Conservation (phyloP, 2,113 vertebrate species). For the Poecile atricapillus region DNA sequence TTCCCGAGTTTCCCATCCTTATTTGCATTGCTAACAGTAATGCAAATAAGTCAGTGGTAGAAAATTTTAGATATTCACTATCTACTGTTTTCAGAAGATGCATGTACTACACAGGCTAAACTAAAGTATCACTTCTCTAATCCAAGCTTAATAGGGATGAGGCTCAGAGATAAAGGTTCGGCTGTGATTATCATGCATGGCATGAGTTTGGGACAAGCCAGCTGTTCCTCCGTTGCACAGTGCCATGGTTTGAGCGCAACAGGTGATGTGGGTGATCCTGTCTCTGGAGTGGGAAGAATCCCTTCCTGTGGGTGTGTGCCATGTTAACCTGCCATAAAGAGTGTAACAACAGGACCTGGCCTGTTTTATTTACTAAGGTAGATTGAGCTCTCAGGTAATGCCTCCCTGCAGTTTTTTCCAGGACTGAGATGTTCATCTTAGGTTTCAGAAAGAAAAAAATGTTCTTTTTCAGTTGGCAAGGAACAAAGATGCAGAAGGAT, state of each 20-base stretch:
- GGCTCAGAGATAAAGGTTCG: neutral
- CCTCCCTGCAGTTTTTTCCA: neutral
- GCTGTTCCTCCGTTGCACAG: neutral
- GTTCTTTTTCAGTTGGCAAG: neutral
- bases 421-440: neutral
- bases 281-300: neutral
- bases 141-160: neutral
- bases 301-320: neutral
- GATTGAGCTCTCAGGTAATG: neutral
- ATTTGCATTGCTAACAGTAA: neutral
- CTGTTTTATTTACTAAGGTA: neutral
- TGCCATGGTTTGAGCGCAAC: neutral
- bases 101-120: neutral
- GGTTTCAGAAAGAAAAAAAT: neutral
- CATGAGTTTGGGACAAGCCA: neutral
- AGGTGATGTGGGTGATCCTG: neutral
- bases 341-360: neutral
- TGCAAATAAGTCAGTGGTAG: neutral
- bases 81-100: neutral
- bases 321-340: neutral
- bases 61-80: neutral
- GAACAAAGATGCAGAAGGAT: neutral
- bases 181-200: neutral
- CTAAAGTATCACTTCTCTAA: neutral
- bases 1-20: neutral